A percentile compares a stretch with the other conserved stretches of the same genome.
phyloP scores from a whole-genome alignment of 2,888 invertebrate species.

The Eretmocerus hayati region DNA sequence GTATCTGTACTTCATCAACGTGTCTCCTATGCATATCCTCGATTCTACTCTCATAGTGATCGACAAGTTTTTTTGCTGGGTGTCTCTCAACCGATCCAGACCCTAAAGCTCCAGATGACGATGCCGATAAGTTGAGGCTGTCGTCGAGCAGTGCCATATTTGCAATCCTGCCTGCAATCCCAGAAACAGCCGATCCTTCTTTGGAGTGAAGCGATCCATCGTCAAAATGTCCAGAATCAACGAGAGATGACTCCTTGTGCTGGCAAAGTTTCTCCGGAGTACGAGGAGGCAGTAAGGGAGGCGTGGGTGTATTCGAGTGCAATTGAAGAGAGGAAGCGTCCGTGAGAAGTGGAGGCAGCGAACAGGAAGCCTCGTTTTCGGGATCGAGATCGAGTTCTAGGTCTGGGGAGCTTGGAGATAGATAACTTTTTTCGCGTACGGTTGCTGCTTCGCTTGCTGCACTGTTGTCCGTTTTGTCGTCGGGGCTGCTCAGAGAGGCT shows the following conservation, averaged over 20 bases:
- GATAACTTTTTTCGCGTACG: constrained; percentile 61
- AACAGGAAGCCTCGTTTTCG: not conserved
- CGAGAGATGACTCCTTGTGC: constrained; percentile 58
- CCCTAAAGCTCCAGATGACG: constrained; percentile 6
- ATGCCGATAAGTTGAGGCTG: not conserved
- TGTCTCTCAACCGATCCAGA: constrained; percentile 53
- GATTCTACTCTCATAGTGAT: constrained; percentile 66
- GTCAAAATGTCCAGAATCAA: constrained; percentile 83
- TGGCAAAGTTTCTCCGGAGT: constrained; percentile 51
- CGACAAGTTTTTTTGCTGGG: constrained; percentile 63
- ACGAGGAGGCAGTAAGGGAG: constrained; percentile 47
- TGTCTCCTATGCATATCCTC: constrained; percentile 65
- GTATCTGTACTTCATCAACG: constrained; percentile 62
- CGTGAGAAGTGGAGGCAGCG: not conserved
- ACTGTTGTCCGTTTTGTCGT: constrained; percentile 72
- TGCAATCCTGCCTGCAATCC: constrained; percentile 31
- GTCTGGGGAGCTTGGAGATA: constrained; percentile 50
- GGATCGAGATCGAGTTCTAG: constrained; percentile 37
- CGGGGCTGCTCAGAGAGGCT: constrained; percentile 71
- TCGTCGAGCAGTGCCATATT: constrained; percentile 11
- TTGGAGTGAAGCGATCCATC: constrained; percentile 75
- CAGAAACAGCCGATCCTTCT: constrained; percentile 51
- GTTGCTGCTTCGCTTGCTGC: constrained; percentile 69
- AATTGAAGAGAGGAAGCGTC: too few species aligned
- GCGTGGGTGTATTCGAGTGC: constrained; percentile 36